Evolutionary conservation across 2,888 invertebrate genomes (phyloP).

Genomic region (Philereme transversata): DNA sequence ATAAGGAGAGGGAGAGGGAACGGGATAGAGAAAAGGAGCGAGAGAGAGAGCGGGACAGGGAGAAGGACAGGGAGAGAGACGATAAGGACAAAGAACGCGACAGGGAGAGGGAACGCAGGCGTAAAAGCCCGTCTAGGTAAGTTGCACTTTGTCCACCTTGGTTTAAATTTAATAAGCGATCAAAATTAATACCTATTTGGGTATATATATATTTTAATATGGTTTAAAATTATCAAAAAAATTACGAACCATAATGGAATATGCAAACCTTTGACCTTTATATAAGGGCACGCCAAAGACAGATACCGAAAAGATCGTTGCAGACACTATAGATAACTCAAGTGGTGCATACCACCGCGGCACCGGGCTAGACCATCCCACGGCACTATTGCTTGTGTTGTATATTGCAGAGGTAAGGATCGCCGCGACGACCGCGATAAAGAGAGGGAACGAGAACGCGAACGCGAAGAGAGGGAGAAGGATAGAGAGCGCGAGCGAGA

Average conservation of each 20-base stretch:
- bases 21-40: constrained; percentile 32
- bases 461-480: constrained; percentile 37
- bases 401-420: constrained; percentile 34
- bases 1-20: constrained; percentile 38
- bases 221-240: too few relatives aligned
- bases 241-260: too few relatives aligned
- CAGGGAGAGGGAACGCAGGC: constrained; percentile 34
- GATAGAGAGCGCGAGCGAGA: constrained; percentile 36
- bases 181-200: too few relatives aligned
- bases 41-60: constrained; percentile 28
- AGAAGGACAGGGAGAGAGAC: constrained; percentile 22
- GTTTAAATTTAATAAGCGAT: too few relatives aligned
- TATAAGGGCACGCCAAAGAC: too few relatives aligned
- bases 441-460: constrained; percentile 35
- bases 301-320: too few relatives aligned
- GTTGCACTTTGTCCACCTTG: background rate
- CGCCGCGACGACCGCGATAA: constrained; percentile 52
- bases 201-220: too few relatives aligned
- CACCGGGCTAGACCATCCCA: too few relatives aligned
- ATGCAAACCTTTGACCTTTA: too few relatives aligned
- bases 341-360: too few relatives aligned
- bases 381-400: background rate
- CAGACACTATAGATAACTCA: too few relatives aligned
- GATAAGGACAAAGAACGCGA: constrained; percentile 35
- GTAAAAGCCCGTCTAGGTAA: constrained; percentile 56